phyloP scores from a whole-genome alignment of 2,888 invertebrate genomes.

The Orgyia antiqua region DNA sequence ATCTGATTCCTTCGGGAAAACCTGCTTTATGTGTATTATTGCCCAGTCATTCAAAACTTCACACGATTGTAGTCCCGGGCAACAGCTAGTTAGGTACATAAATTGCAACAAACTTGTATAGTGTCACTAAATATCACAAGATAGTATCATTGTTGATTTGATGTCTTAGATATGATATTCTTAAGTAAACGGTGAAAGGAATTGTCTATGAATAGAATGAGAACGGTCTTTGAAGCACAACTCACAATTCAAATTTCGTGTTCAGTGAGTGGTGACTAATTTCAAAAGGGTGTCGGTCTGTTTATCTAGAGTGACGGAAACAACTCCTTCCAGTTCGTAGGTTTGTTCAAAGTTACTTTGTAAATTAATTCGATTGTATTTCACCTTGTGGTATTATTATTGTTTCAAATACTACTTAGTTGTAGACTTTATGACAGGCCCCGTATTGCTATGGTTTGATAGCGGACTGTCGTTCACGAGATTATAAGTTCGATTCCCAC shows the following conservation, averaged over 20 bases:
- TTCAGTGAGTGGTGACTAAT: background rate
- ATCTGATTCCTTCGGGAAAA: too few species aligned
- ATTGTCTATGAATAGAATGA: background rate
- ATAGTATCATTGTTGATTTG: too few species aligned
- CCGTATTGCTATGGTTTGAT: too few species aligned
- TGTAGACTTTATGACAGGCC: too few species aligned
- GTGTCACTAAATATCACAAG: too few species aligned
- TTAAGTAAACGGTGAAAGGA: background rate
- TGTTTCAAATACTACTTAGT: background rate
- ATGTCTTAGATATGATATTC: background rate
- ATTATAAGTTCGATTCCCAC: too few species aligned
- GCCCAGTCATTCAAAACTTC: too few species aligned
- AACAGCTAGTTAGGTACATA: too few species aligned
- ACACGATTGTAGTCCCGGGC: too few species aligned
- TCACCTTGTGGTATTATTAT: background rate
- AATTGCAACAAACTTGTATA: too few species aligned
- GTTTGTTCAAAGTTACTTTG: background rate
- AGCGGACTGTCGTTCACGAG: too few species aligned
- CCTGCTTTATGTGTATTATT: too few species aligned
- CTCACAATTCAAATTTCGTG: background rate
- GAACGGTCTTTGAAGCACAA: slow-evolving; percentile 1
- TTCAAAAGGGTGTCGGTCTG: background rate
- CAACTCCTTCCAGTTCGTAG: background rate
- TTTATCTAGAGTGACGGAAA: slow-evolving; percentile 1
- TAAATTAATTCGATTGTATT: background rate